These are phyloP conservation scores for Ceraclea dissimilis DNA, from an alignment of 2,888 invertebrate genomes.

Conservation along the genomic window DNA sequence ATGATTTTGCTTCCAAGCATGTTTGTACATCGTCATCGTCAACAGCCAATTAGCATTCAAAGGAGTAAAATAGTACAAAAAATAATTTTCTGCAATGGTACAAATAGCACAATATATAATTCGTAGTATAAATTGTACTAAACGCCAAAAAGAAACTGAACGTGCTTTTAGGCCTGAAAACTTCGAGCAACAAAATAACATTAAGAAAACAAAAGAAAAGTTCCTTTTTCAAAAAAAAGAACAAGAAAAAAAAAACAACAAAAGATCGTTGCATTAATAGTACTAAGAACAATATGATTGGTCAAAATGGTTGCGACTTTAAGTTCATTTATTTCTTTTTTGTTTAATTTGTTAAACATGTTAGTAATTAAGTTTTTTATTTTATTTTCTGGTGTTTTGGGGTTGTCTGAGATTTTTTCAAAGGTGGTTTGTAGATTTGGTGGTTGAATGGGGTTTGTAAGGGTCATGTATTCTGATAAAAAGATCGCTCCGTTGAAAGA, in stretches of 20 bases:
- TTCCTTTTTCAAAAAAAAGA: neutral
- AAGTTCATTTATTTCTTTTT: neutral
- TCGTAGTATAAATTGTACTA: neutral
- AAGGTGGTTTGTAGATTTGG: too few species aligned
- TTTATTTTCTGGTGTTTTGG: too few species aligned
- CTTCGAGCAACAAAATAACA: neutral
- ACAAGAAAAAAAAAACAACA: neutral
- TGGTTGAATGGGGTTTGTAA: too few species aligned
- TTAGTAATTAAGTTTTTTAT: neutral
- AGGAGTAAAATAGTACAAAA: neutral
- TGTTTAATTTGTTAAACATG: conserved; percentile 9
- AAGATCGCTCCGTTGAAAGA: too few species aligned
- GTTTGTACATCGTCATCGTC: neutral
- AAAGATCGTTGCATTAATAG: neutral
- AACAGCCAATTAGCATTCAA: neutral
- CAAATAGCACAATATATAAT: too few species aligned
- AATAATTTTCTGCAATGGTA: neutral
- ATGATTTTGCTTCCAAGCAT: neutral
- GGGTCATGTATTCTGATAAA: too few species aligned
- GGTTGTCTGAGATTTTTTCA: too few species aligned
- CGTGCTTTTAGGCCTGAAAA: neutral
- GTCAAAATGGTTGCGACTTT: conserved; percentile 13
- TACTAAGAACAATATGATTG: neutral
- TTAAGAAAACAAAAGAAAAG: too few species aligned
- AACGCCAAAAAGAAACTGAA: neutral